Evolutionary conservation across 2,888 invertebrate genomes (phyloP), one percentile per base, ranked within the genome.

Genomic region (Ormia ochracea): DNA sequence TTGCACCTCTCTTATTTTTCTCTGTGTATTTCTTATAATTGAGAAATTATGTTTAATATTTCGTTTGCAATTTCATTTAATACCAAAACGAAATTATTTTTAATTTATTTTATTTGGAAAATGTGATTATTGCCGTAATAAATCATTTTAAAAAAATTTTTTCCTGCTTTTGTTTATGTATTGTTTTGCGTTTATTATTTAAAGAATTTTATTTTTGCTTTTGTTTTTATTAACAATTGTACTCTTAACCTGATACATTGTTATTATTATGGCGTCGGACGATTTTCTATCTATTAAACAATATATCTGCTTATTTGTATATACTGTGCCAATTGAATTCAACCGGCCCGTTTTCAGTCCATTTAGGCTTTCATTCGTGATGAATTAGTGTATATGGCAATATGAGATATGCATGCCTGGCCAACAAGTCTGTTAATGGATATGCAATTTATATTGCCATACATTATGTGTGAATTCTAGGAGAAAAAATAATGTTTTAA

Each of bases 331-430:
- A 63, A 6, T 61, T 21, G 23, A 36, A 45, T 65, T 65, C 63
- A 36, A 65, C 10, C 23, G 48, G 12, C 17, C 68, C 61, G 41
- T 74, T 65, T 79, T 69, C 69, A 75, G 65, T 70, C 26, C 38
- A 75, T 75, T 74, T 74, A 43, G 54, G 23, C 38, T 65, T 74
- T 54, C 19, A 14, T 33, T 66, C 48, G 66, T 68, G 76, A 76
- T 76, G 50, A 72, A 75, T 72, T 68, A 59, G 21, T 21, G 10
- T 28, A 21, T 48, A 28, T 65, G 63, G 14, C 36, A 50, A 33
- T 33, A 43, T 41, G 19, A 23, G n/a, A 52, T 41, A 36, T n/a
- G 17, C 12, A 52, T 23, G 7, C 12, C 17, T 58, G 65, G 38
- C 2, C 28, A 23, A 4, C 10, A 23, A 41, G 41, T 19, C 21